Conservation (phyloP, 2,113 vertebrate species). For the Hepsetus odoe region DNA sequence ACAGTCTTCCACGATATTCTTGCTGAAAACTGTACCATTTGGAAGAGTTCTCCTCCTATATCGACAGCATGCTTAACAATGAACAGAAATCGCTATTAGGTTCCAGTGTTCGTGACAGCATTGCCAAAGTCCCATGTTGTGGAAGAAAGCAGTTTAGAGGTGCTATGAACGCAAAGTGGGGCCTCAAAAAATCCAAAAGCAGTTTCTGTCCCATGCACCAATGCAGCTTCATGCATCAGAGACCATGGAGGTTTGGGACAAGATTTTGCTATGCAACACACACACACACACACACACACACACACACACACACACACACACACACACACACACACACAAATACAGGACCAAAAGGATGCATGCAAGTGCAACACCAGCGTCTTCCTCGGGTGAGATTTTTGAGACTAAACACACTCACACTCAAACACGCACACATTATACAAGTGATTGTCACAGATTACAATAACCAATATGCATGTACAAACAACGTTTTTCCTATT, state of each 20-base stretch:
- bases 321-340: constrained; percentile 5
- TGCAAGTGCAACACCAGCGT: neutral
- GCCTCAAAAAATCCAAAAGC: constrained; percentile 28
- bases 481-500: neutral
- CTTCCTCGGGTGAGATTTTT: constrained; percentile 6
- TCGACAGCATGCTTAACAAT: constrained; percentile 1
- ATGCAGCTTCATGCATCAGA: constrained; percentile 23
- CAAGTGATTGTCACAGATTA: constrained; percentile 23
- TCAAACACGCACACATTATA: neutral
- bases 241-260: constrained; percentile 24
- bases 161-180: constrained; percentile 3
- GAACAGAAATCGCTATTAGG: neutral
- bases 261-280: neutral
- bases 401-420: neutral
- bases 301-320: neutral
- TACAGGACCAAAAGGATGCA: constrained; percentile 1
- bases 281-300: neutral
- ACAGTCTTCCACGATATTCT: constrained; percentile 37
- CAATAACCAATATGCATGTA: constrained; percentile 6
- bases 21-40: neutral
- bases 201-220: constrained; percentile 28
- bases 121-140: constrained; percentile 20
- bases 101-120: neutral
- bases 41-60: neutral
- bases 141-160: neutral